Evolutionary conservation across 1,140 invertebrate species (phyloP).

Genomic region (Cataglyphis hispanica): DNA sequence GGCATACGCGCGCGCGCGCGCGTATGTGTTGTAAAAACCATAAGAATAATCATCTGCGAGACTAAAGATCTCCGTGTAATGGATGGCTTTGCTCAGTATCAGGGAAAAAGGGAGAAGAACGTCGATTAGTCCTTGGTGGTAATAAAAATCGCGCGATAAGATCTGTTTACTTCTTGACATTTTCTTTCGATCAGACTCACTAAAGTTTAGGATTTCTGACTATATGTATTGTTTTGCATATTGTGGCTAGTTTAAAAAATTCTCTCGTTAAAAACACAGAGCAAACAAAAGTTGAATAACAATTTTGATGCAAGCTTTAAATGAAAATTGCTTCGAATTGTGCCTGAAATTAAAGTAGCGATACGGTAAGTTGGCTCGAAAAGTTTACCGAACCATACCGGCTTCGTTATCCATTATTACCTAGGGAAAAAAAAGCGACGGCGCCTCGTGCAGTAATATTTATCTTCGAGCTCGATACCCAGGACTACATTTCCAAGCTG

Average conservation of each 20-base stretch:
- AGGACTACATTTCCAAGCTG: conserved; percentile 41
- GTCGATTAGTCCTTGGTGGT: conserved; percentile 48
- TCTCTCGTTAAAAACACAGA: background rate
- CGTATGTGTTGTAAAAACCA: conserved; percentile 67
- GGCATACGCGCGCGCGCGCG: background rate
- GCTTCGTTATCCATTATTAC: conserved; percentile 44
- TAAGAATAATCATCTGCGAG: conserved; percentile 67
- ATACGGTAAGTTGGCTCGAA: background rate
- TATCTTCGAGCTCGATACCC: conserved; percentile 45
- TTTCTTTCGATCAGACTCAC: background rate
- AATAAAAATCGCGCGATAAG: conserved; percentile 34
- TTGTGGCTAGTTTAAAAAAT: background rate
- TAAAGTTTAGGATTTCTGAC: background rate
- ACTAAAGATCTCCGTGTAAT: conserved; percentile 55
- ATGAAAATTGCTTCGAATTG: background rate
- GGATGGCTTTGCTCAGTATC: conserved; percentile 37
- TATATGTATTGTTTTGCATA: background rate
- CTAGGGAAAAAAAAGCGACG: conserved; percentile 4
- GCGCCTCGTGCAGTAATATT: conserved; percentile 27
- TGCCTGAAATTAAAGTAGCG: background rate
- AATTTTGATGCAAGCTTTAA: conserved; percentile 1
- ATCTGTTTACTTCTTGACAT: conserved; percentile 37
- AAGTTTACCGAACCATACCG: background rate
- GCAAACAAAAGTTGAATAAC: background rate
- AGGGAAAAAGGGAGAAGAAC: background rate